Conservation (phyloP, 1,140 invertebrate genomes). For the Helicoverpa zea region DNA sequence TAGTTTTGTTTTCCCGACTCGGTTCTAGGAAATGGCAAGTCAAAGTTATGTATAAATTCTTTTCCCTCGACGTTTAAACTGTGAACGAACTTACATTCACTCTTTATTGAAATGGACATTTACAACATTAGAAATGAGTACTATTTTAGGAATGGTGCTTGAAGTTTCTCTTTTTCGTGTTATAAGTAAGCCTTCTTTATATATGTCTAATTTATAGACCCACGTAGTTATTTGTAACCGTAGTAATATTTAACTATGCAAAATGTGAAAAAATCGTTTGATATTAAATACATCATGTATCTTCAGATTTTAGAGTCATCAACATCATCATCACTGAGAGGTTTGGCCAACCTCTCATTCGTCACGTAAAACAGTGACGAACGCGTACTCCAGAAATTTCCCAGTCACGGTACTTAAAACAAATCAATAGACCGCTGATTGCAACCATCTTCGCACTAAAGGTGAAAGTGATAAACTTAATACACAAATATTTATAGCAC, state of each 20-base stretch:
- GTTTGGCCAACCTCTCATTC: too few relatives aligned
- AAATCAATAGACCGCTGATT: constrained; percentile 36
- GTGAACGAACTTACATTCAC: constrained; percentile 16
- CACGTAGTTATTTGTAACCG: too few relatives aligned
- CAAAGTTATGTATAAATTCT: constrained; percentile 23
- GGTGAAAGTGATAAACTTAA: constrained; percentile 27
- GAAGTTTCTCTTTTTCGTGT: neutral
- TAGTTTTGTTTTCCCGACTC: constrained; percentile 38
- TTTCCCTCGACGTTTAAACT: constrained; percentile 27
- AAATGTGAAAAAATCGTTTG: too few relatives aligned
- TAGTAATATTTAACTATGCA: too few relatives aligned
- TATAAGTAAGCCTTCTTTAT: neutral
- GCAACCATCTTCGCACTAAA: constrained; percentile 25
- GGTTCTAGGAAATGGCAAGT: constrained; percentile 35
- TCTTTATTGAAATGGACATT: constrained; percentile 37
- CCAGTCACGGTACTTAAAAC: constrained; percentile 17
- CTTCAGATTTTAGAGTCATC: too few relatives aligned
- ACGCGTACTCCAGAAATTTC: neutral
- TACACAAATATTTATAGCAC: constrained; percentile 22
- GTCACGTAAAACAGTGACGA: too few relatives aligned
- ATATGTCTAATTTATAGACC: neutral
- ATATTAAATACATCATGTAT: too few relatives aligned
- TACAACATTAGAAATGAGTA: constrained; percentile 21
- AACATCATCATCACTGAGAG: too few relatives aligned
- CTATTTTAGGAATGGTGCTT: constrained; percentile 6